Percentiles rank a stretch among this genome's conserved stretches.
Evolutionary conservation across 2,888 invertebrate genomes (phyloP).

Genomic region (Didymodactylos carnosus): DNA sequence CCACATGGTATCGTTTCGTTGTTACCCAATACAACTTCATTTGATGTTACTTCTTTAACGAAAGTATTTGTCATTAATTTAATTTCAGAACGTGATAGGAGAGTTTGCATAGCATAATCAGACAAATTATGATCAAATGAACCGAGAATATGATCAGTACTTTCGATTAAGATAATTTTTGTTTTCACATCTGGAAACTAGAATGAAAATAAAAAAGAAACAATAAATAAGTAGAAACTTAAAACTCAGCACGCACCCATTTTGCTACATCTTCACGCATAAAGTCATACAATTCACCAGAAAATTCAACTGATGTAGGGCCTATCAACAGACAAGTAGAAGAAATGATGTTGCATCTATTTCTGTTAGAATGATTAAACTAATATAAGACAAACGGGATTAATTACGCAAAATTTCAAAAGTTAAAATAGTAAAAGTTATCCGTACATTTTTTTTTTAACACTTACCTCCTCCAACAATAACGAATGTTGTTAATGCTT

Average conservation of each 20-base stretch:
- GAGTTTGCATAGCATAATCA: not conserved
- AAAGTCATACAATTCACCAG: slow-evolving; percentile 36
- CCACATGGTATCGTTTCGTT: slow-evolving; percentile 31
- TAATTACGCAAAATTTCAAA: no score
- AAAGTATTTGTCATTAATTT: not conserved
- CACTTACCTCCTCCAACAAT: slow-evolving; percentile 38
- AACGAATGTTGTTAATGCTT: slow-evolving; percentile 30
- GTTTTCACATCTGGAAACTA: not conserved
- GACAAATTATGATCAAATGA: not conserved
- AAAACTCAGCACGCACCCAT: not conserved
- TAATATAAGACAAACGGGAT: no score
- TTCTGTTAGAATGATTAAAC: no score
- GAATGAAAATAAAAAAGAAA: no score
- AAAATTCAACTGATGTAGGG: slow-evolving; percentile 36
- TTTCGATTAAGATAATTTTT: not conserved
- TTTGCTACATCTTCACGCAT: slow-evolving; percentile 17
- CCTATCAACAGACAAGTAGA: no score
- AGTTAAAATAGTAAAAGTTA: no score
- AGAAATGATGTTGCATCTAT: no score
- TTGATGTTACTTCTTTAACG: slow-evolving; percentile 22
- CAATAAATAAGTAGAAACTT: not conserved
- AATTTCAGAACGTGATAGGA: not conserved
- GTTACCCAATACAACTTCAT: slow-evolving; percentile 24
- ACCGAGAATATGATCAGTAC: not conserved
- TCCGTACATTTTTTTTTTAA: no score